phyloP scores from a whole-genome alignment of 2,797 vertebrate species.

The Falco berigora region DNA sequence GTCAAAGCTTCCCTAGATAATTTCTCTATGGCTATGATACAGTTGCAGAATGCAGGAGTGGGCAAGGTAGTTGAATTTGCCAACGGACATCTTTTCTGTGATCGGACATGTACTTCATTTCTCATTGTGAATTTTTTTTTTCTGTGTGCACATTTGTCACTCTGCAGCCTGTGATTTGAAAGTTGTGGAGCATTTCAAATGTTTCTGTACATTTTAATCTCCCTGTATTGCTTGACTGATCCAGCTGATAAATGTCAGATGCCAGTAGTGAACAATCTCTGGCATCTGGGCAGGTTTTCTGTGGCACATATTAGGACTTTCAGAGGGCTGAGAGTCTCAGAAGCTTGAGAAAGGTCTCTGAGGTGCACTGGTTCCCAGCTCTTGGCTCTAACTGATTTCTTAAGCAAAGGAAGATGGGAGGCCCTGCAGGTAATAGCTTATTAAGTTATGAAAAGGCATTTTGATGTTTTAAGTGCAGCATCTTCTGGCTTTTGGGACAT shows the following conservation, averaged over 20 bases:
- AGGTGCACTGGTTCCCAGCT: neutral
- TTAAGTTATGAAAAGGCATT: neutral
- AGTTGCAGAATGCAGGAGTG: neutral
- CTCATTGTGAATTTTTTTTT: neutral
- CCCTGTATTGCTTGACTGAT: neutral
- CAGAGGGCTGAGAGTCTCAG: neutral
- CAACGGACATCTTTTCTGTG: neutral
- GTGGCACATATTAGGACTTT: neutral
- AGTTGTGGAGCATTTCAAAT: neutral
- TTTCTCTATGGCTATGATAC: neutral
- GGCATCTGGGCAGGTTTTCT: neutral
- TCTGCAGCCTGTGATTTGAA: neutral
- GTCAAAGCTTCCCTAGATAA: neutral
- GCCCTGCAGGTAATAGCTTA: neutral
- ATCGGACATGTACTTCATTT: neutral
- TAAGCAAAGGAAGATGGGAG: neutral
- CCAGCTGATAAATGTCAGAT: neutral
- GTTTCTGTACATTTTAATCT: neutral
- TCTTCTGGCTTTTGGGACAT: neutral
- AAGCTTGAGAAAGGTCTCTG: neutral
- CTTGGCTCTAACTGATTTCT: neutral
- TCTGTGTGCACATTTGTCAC: neutral
- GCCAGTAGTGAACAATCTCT: neutral
- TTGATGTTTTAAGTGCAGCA: neutral
- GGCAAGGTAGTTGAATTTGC: neutral